A percentile compares a stretch with the other conserved stretches of the same genome.
These are phyloP conservation scores for Dendrophyllia cribrosa DNA, from an alignment of 64 coral and sea anemone genomes.

Conservation along the genomic window DNA sequence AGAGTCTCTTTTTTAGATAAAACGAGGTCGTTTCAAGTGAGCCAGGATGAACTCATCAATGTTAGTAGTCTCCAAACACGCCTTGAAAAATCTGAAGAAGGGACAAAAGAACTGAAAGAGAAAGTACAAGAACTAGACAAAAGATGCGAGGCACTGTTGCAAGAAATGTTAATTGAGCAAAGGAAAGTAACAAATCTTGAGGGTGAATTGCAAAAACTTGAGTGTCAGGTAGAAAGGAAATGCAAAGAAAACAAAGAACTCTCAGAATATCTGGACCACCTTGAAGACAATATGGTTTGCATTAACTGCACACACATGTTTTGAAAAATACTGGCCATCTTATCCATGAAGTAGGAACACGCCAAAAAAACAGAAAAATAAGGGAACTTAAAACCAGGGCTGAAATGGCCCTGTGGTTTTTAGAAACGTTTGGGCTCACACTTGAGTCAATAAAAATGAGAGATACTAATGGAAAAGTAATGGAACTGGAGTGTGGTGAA, in stretches of 20 bases:
- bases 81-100: too few species aligned
- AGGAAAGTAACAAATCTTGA: too few species aligned
- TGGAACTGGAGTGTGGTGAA: not conserved
- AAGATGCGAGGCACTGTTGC: too few species aligned
- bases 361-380: conserved; percentile 37
- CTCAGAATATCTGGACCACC: not conserved
- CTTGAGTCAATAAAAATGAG: not conserved
- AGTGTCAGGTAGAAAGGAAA: not conserved
- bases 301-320: not conserved
- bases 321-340: not conserved
- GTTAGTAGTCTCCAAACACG: too few species aligned
- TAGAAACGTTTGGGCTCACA: conserved; percentile 39
- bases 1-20: not conserved
- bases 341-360: not conserved
- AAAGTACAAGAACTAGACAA: not conserved
- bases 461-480: not conserved
- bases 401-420: conserved; percentile 34
- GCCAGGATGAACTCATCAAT: not conserved
- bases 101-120: not conserved
- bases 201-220: not conserved
- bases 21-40: not conserved
- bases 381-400: conserved; percentile 51
- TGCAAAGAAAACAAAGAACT: not conserved
- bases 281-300: not conserved
- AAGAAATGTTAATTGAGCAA: too few species aligned